These are phyloP conservation scores for Macrophya annulata DNA, from an alignment of 2,888 invertebrate genomes.

Conservation along the genomic window DNA sequence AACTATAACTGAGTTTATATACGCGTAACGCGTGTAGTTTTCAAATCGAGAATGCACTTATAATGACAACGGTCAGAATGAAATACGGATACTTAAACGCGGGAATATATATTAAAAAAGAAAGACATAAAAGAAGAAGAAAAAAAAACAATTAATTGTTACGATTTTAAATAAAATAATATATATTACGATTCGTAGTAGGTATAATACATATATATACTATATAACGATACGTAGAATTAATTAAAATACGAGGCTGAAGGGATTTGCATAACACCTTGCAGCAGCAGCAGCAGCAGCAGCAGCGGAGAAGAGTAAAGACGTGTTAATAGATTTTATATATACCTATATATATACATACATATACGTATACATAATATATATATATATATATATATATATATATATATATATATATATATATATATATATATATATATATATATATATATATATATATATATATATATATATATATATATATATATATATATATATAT, in stretches of 20 bases:
- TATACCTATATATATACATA: background rate
- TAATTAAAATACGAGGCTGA: constrained; percentile 1
- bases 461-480: background rate
- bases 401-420: background rate
- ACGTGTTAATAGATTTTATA: background rate
- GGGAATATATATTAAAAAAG: too few relatives aligned
- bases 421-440: background rate
- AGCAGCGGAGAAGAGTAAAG: background rate
- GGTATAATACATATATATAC: background rate
- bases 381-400: background rate
- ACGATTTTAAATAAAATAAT: background rate
- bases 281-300: background rate
- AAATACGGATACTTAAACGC: background rate
- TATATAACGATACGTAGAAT: background rate
- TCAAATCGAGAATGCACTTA: too few relatives aligned
- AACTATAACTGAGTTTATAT: background rate
- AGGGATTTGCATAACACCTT: constrained; percentile 23
- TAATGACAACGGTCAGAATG: too few relatives aligned
- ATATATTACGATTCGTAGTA: background rate
- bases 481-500: background rate
- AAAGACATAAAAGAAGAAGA: too few relatives aligned
- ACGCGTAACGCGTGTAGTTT: too few relatives aligned
- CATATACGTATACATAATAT: background rate
- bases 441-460: background rate
- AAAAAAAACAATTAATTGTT: background rate